Evolutionary conservation across 2,888 invertebrate species (phyloP), one percentile per base, ranked within the genome.

Genomic region (Plebejus argus): DNA sequence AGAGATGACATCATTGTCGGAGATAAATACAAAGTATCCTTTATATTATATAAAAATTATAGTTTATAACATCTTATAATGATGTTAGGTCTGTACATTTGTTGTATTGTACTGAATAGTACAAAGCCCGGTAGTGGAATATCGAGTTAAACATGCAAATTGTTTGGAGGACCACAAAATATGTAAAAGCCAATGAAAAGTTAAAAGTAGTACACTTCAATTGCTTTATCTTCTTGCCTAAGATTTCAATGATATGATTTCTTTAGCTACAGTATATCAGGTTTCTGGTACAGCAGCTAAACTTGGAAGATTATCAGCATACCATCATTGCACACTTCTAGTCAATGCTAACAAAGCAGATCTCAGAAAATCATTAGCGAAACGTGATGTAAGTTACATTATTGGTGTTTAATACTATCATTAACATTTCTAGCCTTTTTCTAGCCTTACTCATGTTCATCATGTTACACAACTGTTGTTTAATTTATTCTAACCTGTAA

Each of bases 261-360:
- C 80, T 84, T 85, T 84, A 83, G 83, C 72, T 80, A 78, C 56
- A 72, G 78, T 71, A 81, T 83, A 83, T 83, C 86, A 99, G 98
- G 95, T 99, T 83, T 99, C 99, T 84, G 99, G 99, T 83, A 99
- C 99, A 76, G 99, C 99, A 76, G 97, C 99, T 1, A 98, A 98
- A 93, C 94, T 99, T 79, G 98, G 98, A 79, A 95, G 96, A 82
- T 95, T 96, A 12, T 97, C 97, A 86, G 97, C 98, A n/a, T 99
- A 99, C 94, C 99, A 99, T 89, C 99, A 99, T 90, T 99, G 99
- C 91, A 99, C 99, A 4, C 95, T 99, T 82, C 95, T 99, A 88
- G 97, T 99, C 80, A 96, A 97, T 86, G 97, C 97, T 81, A 96
- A 98, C 88, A 97, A 97, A 91, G 89, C 95, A 81, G 95, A 96